Percentiles rank a stretch among this genome's conserved stretches.
These are phyloP conservation scores for Mustelus asterias DNA, from an alignment of 2,113 vertebrate genomes.

Conservation along the genomic window DNA sequence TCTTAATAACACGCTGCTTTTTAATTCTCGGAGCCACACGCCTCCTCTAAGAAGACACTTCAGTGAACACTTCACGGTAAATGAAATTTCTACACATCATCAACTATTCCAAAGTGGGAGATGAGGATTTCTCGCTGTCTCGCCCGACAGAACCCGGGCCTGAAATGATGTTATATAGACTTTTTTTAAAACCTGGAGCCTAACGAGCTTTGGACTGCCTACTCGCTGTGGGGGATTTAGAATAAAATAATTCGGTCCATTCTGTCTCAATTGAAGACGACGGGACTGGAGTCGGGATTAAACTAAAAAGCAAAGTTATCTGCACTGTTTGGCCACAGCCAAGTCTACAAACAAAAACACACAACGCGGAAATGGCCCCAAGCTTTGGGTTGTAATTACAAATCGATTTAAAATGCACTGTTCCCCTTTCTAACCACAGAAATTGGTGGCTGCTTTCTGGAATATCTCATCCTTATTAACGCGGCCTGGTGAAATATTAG, in stretches of 20 bases:
- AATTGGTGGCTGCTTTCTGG: background rate
- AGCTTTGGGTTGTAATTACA: constrained; percentile 25
- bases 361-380: background rate
- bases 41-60: too few species aligned
- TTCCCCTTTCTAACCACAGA: background rate
- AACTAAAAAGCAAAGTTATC: background rate
- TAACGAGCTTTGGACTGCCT: too few species aligned
- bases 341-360: background rate
- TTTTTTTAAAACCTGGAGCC: background rate
- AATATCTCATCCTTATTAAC: background rate
- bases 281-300: too few species aligned
- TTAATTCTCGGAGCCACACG: background rate
- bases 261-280: background rate
- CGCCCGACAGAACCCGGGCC: background rate
- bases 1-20: background rate
- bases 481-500: background rate
- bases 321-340: background rate
- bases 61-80: background rate
- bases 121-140: background rate
- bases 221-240: background rate
- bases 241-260: background rate
- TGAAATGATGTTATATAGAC: background rate
- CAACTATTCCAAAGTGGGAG: background rate
- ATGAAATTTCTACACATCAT: background rate
- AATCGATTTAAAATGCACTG: background rate